Base-by-base conservation (phyloP, 2,888 invertebrate genomes). In the Andrena fulva region DNA sequence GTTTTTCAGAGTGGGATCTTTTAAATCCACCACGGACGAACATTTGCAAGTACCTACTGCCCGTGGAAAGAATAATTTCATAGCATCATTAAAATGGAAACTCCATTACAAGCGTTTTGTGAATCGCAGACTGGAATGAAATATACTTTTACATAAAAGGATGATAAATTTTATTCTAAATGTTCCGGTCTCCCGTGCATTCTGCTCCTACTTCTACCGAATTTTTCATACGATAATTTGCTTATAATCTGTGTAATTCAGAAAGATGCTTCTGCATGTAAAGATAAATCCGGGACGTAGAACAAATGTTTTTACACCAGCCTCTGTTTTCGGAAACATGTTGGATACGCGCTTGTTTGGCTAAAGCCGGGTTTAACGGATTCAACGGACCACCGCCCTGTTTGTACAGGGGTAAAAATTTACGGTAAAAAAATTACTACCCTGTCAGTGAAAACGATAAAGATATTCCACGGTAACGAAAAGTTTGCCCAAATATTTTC, bases 101-200 rank as follows among this genome's bases (percentile, higher is more conserved):
- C 60, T 70, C 42, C 24, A 56, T 24, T 31, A 33, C 20, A 72
- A n/a, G 48, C 64, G 48, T 66, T 77, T 73, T 73, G 66, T 66
- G 64, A 77, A 72, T 77, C 73, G 52, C 59, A 66, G 73, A 29
- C 64, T 29, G 24, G 77, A 20, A 64, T 64, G 27, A 73, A 73
- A 33, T 77, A 59, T 48, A 31, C 63, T 59, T 72, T 63, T 27
- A 48, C 73, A 63, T 77, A 56, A 64, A 77, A 24, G 50, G 73
- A 77, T 35, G 33, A 77, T 73, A 66, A 77, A 77, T 77, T 64
- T 64, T 66, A 42, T 59, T 48, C 10, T 48, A 74, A 74, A 48
- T 42, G 59, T 42, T 16, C 42, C 42, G 16, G 42, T 12, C 42
- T 16, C 42, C 5, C 42, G 4, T 42, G 16, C 16, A 29, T 67